Evolutionary conservation across 2,113 vertebrate genomes (phyloP), one percentile per base, ranked within the genome.

Genomic region (Planiliza haematocheilus): DNA sequence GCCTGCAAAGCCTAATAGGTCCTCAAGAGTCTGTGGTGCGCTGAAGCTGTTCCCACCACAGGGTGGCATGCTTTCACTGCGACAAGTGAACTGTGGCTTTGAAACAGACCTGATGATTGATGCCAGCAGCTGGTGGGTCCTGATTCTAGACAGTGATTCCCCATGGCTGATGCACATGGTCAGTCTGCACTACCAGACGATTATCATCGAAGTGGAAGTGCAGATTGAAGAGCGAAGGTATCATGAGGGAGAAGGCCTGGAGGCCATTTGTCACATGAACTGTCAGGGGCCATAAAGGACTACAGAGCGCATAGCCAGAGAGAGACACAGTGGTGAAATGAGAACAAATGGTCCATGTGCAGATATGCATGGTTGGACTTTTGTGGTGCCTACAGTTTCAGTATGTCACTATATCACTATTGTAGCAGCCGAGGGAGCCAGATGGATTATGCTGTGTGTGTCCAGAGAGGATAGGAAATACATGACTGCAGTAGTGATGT

Each of bases 1-100:
- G 12, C 20, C 7, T 36, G 5, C 57, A 50, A 20, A 51, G 37
- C 41, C 30, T 52, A 39, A 8, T 14, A n/a, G 17, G 24, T 39
- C 18, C 59, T 43, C 43, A 18, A 73, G 62, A 61, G 13, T 49
- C 8, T 14, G 30, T 42, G 38, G 42, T 13, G 50, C 67, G 55
- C 16, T 8, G 21, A 21, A 56, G 75, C 36, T 11, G 20, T 48
- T 75, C 48, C 52, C 14, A 74, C 85, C 87, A 89, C 85, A 70
- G 42, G 86, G 87, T 78, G 88, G 89, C 86, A 51, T 66, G 61
- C 70, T 88, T 88, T 87, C 76, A 65, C 81, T 52, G 20, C 62
- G 43, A 8, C 63, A 59, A 24, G 46, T 14, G 7, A 46, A 38
- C 43, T 38, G 41, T 17, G 38, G 52, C 74, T 73, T 37, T 55